These are phyloP conservation scores for Enteromius argenteus DNA, from an alignment of 2,797 vertebrate species.

Conservation along the genomic window DNA sequence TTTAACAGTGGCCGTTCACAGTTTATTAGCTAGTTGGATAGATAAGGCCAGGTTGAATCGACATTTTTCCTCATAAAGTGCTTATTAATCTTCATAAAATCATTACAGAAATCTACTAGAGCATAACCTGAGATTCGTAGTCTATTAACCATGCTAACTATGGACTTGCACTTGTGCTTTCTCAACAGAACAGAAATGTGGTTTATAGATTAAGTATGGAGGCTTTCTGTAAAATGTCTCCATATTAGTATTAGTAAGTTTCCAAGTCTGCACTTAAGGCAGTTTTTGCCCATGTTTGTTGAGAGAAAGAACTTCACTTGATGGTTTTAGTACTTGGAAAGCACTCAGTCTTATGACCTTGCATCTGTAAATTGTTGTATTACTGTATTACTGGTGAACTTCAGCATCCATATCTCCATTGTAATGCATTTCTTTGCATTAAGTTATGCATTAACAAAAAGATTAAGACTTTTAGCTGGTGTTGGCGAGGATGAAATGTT, in stretches of 20 bases:
- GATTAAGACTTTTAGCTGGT: neutral
- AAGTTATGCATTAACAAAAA: slow-evolving; percentile 1
- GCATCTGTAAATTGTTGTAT: slow-evolving; percentile 65
- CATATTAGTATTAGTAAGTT: neutral
- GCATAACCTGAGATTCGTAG: slow-evolving; percentile 8
- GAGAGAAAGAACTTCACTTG: slow-evolving; percentile 45
- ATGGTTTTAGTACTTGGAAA: slow-evolving; percentile 59
- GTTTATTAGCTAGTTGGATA: slow-evolving; percentile 30
- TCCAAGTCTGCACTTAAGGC: neutral
- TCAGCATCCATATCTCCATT: slow-evolving; percentile 64
- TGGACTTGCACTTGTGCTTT: neutral
- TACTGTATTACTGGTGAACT: slow-evolving; percentile 52
- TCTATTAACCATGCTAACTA: neutral
- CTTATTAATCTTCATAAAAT: slow-evolving; percentile 18
- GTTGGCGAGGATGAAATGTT: neutral
- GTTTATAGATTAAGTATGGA: neutral
- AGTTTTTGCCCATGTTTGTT: slow-evolving; percentile 3
- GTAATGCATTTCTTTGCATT: slow-evolving; percentile 15
- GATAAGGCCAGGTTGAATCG: slow-evolving; percentile 4
- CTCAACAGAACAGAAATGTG: neutral
- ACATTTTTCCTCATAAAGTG: neutral
- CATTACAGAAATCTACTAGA: neutral
- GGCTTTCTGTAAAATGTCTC: neutral
- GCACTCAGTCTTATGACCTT: slow-evolving; percentile 72
- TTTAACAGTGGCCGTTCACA: slow-evolving; percentile 22